Conservation (phyloP, 2,888 invertebrate species). For the Cephonodes hylas region DNA sequence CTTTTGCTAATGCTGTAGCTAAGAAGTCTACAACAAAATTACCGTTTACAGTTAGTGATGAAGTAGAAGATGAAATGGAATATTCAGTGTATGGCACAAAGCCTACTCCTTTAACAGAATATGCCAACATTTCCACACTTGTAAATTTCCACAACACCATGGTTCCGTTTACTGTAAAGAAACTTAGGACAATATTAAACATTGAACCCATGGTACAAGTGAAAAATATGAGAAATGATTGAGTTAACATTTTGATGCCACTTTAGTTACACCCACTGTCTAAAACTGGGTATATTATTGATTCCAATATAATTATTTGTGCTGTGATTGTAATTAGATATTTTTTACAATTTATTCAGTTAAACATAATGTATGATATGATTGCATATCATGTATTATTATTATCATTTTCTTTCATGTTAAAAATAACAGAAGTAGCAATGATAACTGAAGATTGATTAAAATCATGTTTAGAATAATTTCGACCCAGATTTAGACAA, state of each 20-base stretch:
- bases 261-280: not conserved
- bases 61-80: slow-evolving; percentile 29
- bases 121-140: slow-evolving; percentile 68
- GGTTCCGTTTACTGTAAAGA: slow-evolving; percentile 67
- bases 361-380: not conserved
- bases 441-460: not conserved
- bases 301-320: not conserved
- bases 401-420: not conserved
- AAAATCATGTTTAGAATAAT: no score
- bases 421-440: no score
- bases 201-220: slow-evolving; percentile 74
- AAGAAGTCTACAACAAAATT: slow-evolving; percentile 78
- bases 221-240: slow-evolving; percentile 40
- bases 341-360: not conserved
- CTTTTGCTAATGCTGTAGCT: slow-evolving; percentile 42
- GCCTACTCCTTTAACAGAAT: slow-evolving; percentile 56
- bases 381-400: not conserved
- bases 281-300: not conserved
- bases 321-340: not conserved
- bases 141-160: slow-evolving; percentile 78
- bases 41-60: slow-evolving; percentile 33
- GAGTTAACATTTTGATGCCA: not conserved
- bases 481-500: not conserved
- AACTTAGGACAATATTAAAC: slow-evolving; percentile 74
- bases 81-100: slow-evolving; percentile 76